Evolutionary conservation across 2,113 vertebrate species (phyloP).

Genomic region (Chionis minor): DNA sequence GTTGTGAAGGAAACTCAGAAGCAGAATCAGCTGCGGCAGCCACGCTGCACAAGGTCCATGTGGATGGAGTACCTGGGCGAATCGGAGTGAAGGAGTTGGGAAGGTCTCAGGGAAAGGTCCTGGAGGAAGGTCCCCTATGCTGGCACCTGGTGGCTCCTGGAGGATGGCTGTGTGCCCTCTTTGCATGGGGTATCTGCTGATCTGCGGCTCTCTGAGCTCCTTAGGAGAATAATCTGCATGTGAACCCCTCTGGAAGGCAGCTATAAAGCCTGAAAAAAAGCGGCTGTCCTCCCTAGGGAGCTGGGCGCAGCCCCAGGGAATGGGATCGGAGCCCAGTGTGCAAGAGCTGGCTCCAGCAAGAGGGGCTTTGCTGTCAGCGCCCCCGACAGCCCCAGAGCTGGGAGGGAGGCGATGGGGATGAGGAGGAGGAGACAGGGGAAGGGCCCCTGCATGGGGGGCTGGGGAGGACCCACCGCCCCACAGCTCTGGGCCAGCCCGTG

Average conservation of each 20-base stretch:
- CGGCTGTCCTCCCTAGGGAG: rapidly evolving
- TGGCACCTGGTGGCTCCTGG: not conserved
- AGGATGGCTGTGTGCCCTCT: not conserved
- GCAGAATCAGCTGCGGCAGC: not conserved
- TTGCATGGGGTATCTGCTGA: not conserved
- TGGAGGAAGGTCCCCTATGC: not conserved
- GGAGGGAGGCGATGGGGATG: rapidly evolving
- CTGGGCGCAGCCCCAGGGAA: not conserved
- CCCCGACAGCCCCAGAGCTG: not conserved
- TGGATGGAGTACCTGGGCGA: not conserved
- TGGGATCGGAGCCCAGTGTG: not conserved
- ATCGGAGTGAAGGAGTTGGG: rapidly evolving
- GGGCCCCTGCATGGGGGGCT: not conserved
- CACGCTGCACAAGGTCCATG: rapidly evolving
- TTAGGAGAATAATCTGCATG: not conserved
- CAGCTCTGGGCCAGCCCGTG: not conserved
- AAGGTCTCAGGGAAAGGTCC: no score
- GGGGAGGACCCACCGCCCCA: not conserved
- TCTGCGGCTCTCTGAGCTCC: rapidly evolving
- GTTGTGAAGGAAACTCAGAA: not conserved
- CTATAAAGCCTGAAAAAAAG: not conserved
- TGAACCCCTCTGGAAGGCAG: not conserved
- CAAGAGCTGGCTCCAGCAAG: not conserved
- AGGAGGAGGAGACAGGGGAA: not conserved
- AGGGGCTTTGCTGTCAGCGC: not conserved